Evolutionary conservation across 2,797 vertebrate genomes (phyloP).

Genomic region (Sebastes reedi): DNA sequence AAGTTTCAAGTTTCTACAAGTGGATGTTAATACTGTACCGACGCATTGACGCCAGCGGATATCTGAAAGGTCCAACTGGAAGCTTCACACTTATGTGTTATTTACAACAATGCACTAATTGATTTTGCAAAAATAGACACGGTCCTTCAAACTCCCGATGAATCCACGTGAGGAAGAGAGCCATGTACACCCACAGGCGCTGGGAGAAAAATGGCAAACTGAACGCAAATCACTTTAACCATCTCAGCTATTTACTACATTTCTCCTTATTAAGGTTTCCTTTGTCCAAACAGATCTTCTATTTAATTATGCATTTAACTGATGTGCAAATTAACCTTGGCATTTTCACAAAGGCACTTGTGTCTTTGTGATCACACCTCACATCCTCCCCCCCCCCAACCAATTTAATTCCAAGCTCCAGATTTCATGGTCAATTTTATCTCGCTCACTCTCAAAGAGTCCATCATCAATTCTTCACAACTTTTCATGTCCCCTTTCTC

Average conservation of each 20-base stretch:
- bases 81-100: background rate
- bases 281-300: constrained; percentile 73
- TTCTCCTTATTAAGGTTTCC: constrained; percentile 62
- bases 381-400: constrained; percentile 55
- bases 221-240: constrained; percentile 52
- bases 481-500: constrained; percentile 85
- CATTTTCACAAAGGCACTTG: constrained; percentile 78
- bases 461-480: constrained; percentile 87
- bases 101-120: background rate
- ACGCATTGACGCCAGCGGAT: background rate
- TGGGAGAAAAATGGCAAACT: constrained; percentile 40
- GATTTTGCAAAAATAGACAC: background rate
- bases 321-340: constrained; percentile 83
- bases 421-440: constrained; percentile 90
- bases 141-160: background rate
- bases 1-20: background rate
- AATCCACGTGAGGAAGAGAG: background rate
- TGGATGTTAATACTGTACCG: background rate
- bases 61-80: background rate
- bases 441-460: constrained; percentile 81
- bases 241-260: constrained; percentile 60
- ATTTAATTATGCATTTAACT: constrained; percentile 81
- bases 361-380: constrained; percentile 67
- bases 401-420: constrained; percentile 84
- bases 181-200: background rate